Base-by-base conservation (phyloP, 2,797 vertebrate species). In the Avahi laniger region DNA sequence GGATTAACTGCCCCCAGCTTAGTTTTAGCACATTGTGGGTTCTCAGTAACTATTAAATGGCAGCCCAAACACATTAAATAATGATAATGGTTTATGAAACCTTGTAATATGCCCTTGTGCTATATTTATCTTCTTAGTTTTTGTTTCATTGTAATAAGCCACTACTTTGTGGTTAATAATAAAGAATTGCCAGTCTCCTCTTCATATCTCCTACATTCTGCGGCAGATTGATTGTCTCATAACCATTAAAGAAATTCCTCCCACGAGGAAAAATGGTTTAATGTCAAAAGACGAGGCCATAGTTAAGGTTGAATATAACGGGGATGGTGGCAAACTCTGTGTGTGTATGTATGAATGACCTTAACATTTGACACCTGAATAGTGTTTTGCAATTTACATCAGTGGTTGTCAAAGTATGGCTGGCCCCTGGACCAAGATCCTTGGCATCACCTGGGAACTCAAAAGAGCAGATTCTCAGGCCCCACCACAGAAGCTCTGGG, bases 81-180 rank as follows among this genome's bases (percentile, higher is more conserved):
- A 4, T 69, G 83, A 52, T 67, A 61, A 72, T 63, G 28, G 43
- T 41, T 81, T 43, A 46, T 52, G 81, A 85, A 94, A 65, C 38
- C 50, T 85, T 52, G 43, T 13, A 43, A 26, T 38, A 12, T 43
- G 2, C 76, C 72, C 33, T 70, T 52, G 24, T 82, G 54, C 72
- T 92, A 59, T 59, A 26, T 43, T 35, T 22, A 65, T 48, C 63
- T 50, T 20, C 69, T 54, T 54, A 24, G 89, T 38, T 90, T 78
- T 41, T 30, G 52, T 96, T 94, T 93, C 78, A 38, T 33, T 84
- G 41, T 85, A 52, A 88, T 78, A 78, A 96, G 63, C 41, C 28
- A 52, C 54, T 3, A 15, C 65, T 72, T 81, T 89, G 94, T 92
- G 87, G 75, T 70, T 79, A 46, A 38, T 59, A 11, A 46, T 88